Base-by-base conservation (phyloP, 2,888 invertebrate species). In the Parapristionchus giblindavisi region DNA sequence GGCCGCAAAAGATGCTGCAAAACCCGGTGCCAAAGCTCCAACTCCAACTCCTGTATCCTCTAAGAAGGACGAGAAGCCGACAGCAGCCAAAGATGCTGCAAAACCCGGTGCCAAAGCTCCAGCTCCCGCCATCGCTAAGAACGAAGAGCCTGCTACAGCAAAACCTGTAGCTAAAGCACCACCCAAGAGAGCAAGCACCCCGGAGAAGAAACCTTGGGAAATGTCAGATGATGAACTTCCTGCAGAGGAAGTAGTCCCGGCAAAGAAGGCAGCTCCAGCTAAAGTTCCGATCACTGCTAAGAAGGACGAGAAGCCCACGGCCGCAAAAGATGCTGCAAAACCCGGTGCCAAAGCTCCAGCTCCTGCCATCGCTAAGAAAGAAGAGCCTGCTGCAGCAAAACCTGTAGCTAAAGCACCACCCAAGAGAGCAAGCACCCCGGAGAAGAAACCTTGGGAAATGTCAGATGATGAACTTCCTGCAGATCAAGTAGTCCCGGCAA, bases 361-460 rank as follows among this genome's bases (percentile, higher is more conserved):
- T n/a, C n/a, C n/a, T n/a, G n/a, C n/a, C n/a, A n/a, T n/a, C n/a
- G n/a, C n/a, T n/a, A n/a, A n/a, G 43, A 43, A 43, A 17, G 43
- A 8, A 17, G 43, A 43, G 56, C 24, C 56, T 6, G n/a, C n/a
- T n/a, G n/a, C n/a, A n/a, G 29, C 11, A 56, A 56, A 56, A 56
- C 63, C 63, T 27, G 63, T 38, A n/a, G 63, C 63, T 4, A 63
- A 36, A 32, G 27, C 17, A n/a, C n/a, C n/a, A n/a, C 34, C 60
- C n/a, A 14, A 11, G 6, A 36, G 34, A 36, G 36, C 36, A 21
- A 24, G 6, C 8, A 60, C 60, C 8, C 60, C 60, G 1, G 36
- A 34, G 60, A 60, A 60, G 60, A 60, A 60, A 21, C 60, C 60
- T 21, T 60, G 60, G 60, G 60, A 60, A 38, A 36, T 60, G 36